Conservation (phyloP, 1,140 invertebrate genomes). For the Drosophila eugracilis region DNA sequence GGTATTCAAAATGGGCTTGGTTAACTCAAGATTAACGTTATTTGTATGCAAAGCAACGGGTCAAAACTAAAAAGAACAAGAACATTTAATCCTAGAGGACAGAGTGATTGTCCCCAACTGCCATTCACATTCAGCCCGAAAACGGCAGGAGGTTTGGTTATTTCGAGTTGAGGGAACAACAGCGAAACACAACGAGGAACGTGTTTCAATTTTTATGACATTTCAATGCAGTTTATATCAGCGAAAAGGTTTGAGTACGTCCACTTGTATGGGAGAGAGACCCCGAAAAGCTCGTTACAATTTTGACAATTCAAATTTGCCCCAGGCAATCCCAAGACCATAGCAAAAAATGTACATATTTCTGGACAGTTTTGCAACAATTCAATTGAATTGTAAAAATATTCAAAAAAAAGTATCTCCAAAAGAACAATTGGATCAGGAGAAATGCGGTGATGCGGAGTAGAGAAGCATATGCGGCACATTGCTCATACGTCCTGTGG, state of each 20-base stretch:
- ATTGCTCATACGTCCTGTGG: conserved; percentile 60
- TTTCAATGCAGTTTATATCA: conserved; percentile 82
- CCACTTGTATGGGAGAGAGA: conserved; percentile 10
- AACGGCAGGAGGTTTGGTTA: conserved; percentile 10
- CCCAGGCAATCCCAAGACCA: conserved; percentile 29
- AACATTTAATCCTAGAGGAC: conserved; percentile 14
- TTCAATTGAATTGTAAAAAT: conserved; percentile 75
- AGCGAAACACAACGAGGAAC: conserved; percentile 53
- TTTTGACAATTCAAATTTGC: conserved; percentile 78
- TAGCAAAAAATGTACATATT: conserved; percentile 41
- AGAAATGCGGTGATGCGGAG: background rate
- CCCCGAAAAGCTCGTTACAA: conserved; percentile 66
- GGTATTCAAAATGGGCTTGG: conserved; percentile 5
- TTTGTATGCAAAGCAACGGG: conserved; percentile 77
- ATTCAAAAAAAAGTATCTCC: conserved; percentile 9
- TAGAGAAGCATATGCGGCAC: conserved; percentile 27
- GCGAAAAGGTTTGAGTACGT: conserved; percentile 58
- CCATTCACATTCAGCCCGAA: conserved; percentile 53
- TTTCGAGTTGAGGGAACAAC: background rate
- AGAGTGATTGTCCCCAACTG: conserved; percentile 42
- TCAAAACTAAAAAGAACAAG: conserved; percentile 43
- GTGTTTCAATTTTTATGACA: conserved; percentile 83
- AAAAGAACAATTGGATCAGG: conserved; percentile 17
- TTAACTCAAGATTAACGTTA: conserved; percentile 59
- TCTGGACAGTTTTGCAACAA: conserved; percentile 69